Evolutionary conservation across 2,888 invertebrate species (phyloP).

Genomic region (Tubulanus polymorphus): DNA sequence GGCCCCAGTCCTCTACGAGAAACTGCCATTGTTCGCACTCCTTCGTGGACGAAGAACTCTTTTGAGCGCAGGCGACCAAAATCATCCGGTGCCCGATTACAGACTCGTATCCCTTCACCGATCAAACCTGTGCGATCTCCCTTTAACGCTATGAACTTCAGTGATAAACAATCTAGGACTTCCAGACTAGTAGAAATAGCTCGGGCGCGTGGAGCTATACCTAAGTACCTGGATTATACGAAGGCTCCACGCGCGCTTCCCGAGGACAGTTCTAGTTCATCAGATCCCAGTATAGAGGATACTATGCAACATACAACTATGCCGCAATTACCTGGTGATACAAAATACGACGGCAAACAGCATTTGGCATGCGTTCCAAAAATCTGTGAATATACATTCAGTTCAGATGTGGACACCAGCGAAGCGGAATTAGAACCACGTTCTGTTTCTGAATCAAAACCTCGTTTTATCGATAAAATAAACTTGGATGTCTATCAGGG

Average conservation of each 20-base stretch:
- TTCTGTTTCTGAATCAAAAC: background rate
- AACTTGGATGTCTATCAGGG: background rate
- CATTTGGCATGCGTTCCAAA: no score
- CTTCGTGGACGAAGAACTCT: background rate
- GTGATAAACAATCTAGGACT: slow-evolving; percentile 3
- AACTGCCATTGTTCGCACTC: background rate
- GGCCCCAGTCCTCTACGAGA: slow-evolving; percentile 1
- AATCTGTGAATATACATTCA: background rate
- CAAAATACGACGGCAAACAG: background rate
- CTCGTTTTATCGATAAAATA: background rate
- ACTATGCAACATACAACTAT: slow-evolving; percentile 1
- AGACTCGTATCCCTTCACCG: background rate
- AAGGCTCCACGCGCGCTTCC: background rate
- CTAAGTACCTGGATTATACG: background rate
- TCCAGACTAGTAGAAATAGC: slow-evolving; percentile 1
- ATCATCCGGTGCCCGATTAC: background rate
- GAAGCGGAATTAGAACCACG: no score
- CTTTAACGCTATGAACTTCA: no score
- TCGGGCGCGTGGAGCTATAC: slow-evolving; percentile 1
- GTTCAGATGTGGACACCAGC: slow-evolving; percentile 1
- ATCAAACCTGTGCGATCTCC: background rate
- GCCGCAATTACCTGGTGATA: background rate
- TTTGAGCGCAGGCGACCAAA: background rate
- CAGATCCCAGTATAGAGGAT: slow-evolving; percentile 24
- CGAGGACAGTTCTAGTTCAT: slow-evolving; percentile 18